A percentile compares a stretch with the other conserved stretches of the same genome.
These are phyloP conservation scores for Xestia rhomboidea DNA, from an alignment of 2,888 invertebrate species.

Conservation along the genomic window DNA sequence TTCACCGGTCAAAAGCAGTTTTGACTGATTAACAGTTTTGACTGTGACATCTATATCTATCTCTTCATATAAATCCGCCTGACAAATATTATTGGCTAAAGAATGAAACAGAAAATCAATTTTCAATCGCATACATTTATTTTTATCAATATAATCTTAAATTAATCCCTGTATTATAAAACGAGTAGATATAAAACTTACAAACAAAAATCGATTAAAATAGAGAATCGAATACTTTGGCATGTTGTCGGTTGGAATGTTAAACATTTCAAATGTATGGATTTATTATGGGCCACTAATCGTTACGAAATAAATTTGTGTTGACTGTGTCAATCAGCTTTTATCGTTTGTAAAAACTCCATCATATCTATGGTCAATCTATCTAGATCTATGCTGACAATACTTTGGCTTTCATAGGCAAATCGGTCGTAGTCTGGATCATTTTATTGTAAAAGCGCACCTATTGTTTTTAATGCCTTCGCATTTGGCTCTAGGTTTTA, in stretches of 20 bases:
- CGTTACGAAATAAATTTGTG: neutral
- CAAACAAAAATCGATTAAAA: neutral
- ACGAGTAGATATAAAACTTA: slow-evolving; percentile 9
- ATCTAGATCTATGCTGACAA: neutral
- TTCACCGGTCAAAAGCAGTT: too few species aligned
- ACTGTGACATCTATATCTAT: neutral
- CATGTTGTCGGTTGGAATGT: neutral
- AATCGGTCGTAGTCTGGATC: neutral
- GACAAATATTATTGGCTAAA: neutral
- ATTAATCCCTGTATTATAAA: slow-evolving; percentile 12
- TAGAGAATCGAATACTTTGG: slow-evolving; percentile 5
- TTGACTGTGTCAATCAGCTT: neutral
- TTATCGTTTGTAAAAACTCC: neutral
- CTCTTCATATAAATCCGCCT: neutral
- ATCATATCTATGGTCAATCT: neutral
- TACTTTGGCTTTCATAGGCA: neutral
- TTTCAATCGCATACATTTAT: slow-evolving; percentile 1
- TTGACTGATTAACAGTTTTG: too few species aligned
- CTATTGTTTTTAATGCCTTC: neutral
- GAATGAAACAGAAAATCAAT: neutral
- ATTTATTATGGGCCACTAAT: neutral
- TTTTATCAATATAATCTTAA: slow-evolving; percentile 2
- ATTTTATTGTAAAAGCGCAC: neutral
- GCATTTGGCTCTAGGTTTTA: neutral
- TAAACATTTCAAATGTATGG: neutral